Percentiles rank a stretch among this genome's conserved stretches.
Evolutionary conservation across 2,888 invertebrate genomes (phyloP).

Genomic region (Apamea epomidion): DNA sequence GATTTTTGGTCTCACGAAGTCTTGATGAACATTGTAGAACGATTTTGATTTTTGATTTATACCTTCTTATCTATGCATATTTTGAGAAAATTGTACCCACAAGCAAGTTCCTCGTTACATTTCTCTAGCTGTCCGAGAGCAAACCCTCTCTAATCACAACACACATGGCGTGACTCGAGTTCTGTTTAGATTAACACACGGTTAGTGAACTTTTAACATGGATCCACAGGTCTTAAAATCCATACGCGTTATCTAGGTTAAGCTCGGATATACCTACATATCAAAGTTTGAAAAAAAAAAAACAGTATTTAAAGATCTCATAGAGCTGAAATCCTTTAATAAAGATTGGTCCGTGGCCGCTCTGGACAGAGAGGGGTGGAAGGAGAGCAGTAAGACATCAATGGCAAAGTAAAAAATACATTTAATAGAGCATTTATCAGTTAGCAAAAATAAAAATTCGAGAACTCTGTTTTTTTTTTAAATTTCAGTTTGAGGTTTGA

Average conservation of each 20-base stretch:
- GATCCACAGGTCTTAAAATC: neutral
- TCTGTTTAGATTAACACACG: conserved; percentile 16
- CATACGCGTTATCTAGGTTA: neutral
- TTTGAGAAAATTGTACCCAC: neutral
- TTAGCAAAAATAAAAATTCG: neutral
- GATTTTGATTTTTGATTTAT: neutral
- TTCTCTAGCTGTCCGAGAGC: conserved; percentile 19
- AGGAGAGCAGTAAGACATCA: too few relatives aligned
- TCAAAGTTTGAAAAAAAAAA: neutral
- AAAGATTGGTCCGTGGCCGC: too few relatives aligned
- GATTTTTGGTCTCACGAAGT: neutral
- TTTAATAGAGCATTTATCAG: neutral
- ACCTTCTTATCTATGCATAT: neutral
- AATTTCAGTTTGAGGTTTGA: neutral
- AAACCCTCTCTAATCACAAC: neutral
- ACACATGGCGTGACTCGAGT: neutral
- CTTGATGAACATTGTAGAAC: neutral
- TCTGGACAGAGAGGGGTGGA: too few relatives aligned
- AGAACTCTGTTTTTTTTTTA: neutral
- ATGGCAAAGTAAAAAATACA: neutral
- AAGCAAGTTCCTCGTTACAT: neutral
- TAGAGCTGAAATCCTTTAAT: neutral
- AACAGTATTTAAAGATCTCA: neutral
- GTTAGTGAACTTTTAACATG: conserved; percentile 19
- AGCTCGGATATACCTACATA: neutral